Evolutionary conservation across 30 jellyfish, hydroid and myxozoan genomes (phyloP).

Genomic region (Catostylus mosaicus): DNA sequence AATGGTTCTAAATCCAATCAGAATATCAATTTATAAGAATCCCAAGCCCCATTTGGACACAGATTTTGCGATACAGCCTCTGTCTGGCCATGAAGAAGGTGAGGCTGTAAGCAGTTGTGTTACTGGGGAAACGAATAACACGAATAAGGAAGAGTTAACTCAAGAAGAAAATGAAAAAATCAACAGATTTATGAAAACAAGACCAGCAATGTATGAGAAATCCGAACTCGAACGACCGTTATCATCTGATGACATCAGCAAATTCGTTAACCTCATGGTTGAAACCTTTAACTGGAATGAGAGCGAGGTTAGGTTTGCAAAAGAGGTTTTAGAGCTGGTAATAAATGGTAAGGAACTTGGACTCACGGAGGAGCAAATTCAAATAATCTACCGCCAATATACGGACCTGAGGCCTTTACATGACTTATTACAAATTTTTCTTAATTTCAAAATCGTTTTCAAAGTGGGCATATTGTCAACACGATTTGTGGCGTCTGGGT

Average conservation of each 20-base stretch:
- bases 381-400: not conserved
- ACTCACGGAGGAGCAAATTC: constrained; percentile 10
- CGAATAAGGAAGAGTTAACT: not conserved
- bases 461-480: constrained; percentile 33
- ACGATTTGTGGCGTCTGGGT: constrained; percentile 37
- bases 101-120: not conserved
- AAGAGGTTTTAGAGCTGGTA: constrained; percentile 20
- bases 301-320: constrained; percentile 39
- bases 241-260: not conserved
- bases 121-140: not conserved
- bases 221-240: constrained; percentile 22
- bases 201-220: not conserved
- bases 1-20: constrained; percentile 60
- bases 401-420: constrained; percentile 12
- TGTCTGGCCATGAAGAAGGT: not conserved
- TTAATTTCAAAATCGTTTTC: constrained; percentile 16
- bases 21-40: constrained; percentile 20
- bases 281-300: constrained; percentile 36
- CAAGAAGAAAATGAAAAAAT: not conserved
- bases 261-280: constrained; percentile 8
- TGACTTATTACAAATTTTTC: constrained; percentile 14
- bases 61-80: not conserved
- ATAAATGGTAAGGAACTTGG: constrained; percentile 22
- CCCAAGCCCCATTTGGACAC: constrained; percentile 31
- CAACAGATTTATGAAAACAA: constrained; percentile 14